Percentiles rank a stretch among this genome's conserved stretches.
Evolutionary conservation across 1,140 invertebrate genomes (phyloP).

Genomic region (Drosophila nebulosa): DNA sequence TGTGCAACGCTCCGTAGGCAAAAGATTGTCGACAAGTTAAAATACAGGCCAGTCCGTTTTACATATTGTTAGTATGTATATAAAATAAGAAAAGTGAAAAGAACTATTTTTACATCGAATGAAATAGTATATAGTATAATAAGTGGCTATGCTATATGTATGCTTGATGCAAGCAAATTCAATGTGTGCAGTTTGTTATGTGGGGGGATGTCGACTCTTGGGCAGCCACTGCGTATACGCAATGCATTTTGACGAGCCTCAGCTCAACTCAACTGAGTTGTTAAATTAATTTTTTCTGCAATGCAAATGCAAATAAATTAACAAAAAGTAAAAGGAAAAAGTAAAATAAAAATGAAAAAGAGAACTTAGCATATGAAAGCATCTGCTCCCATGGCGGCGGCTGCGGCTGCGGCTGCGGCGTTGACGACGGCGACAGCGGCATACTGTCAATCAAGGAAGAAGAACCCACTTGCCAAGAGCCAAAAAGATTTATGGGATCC

Average conservation of each 20-base stretch:
- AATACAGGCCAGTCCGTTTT: conserved; percentile 13
- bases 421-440: too few species aligned
- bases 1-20: conserved; percentile 73
- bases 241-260: conserved; percentile 56
- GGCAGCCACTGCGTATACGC: conserved; percentile 53
- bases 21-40: conserved; percentile 68
- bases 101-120: conserved; percentile 45
- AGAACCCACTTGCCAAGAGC: conserved; percentile 53
- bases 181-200: background rate
- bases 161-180: background rate
- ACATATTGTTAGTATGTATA: conserved; percentile 34
- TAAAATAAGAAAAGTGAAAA: conserved; percentile 5
- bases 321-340: conserved; percentile 1
- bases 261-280: conserved; percentile 75
- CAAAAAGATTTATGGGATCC: conserved; percentile 60
- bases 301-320: conserved; percentile 28
- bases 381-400: conserved; percentile 26
- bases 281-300: conserved; percentile 79
- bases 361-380: conserved; percentile 25
- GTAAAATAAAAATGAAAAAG: conserved; percentile 3
- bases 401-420: conserved; percentile 1
- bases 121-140: conserved; percentile 7
- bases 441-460: conserved; percentile 59
- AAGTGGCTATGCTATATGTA: background rate
- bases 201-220: background rate